Evolutionary conservation across 1,140 invertebrate species (phyloP).

Genomic region (Carcinoscorpius rotundicauda): DNA sequence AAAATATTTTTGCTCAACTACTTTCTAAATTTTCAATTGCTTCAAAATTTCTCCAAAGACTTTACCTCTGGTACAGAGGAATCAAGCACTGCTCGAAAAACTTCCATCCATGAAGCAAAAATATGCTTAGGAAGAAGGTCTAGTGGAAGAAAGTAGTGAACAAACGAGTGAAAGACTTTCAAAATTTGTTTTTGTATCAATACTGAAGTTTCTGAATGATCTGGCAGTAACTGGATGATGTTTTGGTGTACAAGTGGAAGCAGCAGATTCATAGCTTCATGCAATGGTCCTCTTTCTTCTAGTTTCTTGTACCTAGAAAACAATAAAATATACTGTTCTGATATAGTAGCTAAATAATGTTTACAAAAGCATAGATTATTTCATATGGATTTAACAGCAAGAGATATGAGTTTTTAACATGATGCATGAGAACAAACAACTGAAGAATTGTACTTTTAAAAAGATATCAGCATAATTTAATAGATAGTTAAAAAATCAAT

Average conservation of each 20-base stretch:
- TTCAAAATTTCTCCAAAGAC: no score
- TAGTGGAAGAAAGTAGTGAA: conserved; percentile 80
- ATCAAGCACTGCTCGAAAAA: conserved; percentile 65
- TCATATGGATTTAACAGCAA: no score
- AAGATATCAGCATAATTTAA: no score
- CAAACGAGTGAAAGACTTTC: conserved; percentile 93
- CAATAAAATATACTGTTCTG: no score
- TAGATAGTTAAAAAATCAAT: no score
- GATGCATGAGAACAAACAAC: no score
- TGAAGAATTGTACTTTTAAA: no score
- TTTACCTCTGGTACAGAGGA: conserved; percentile 59
- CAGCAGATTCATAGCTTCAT: conserved; percentile 88
- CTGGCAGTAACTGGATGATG: conserved; percentile 61
- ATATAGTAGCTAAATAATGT: no score
- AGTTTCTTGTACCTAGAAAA: conserved; percentile 64
- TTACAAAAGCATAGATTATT: no score
- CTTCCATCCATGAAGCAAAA: conserved; percentile 95
- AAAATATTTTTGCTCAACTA: no score
- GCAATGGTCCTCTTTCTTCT: conserved; percentile 73
- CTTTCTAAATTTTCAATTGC: no score
- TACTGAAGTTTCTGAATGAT: conserved; percentile 73
- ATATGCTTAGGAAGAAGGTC: conserved; percentile 75
- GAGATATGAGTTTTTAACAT: no score
- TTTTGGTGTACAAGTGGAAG: conserved; percentile 85
- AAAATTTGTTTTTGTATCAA: conserved; percentile 90